Evolutionary conservation across 2,797 vertebrate genomes (phyloP), one percentile per base, ranked within the genome.

Genomic region (Lepilemur septentrionalis): DNA sequence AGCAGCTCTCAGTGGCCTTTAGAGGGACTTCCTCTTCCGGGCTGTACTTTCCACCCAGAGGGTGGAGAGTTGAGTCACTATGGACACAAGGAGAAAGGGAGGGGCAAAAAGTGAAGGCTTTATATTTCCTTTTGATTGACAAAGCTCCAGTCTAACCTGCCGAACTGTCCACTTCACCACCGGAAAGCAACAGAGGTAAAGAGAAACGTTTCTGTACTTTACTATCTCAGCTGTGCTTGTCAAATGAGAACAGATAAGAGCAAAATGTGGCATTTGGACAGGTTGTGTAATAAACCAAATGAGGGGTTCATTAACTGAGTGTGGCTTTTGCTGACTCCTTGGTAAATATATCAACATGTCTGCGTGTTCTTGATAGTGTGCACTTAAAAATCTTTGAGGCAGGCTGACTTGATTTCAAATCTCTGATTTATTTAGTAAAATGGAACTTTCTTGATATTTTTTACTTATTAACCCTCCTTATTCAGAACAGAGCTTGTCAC

Each of bases 1-100:
- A 38, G 59, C n/a, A 32, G 61, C 23, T 65, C 85, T 25, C 30
- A 1, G 30, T 38, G 20, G 41, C 48, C 48, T 76, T 41, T n/a
- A 17, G 30, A 52, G 59, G 35, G 72, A 81, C 32, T 87, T 95
- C 82, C 76, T 70, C 55, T 86, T 84, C 57, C 70, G 88, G 55
- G 88, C 46, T 23, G 55, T 30, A 4, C 65, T 75, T 50, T 43
- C 81, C 8, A 28, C 63, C 48, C 61, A 73, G 94, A 59, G 76
- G 78, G 83, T 73, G 41, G 30, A 28, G 90, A 88, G 91, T 14
- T 97, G 97, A 96, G 78, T 98, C 97, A 97, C 84, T 65, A 35
- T 67, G 55, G 38, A 76, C 89, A 91, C 70, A 86, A 67, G 72
- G 50, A 30, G 50, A 59, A 89, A 97, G 97, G 97, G 96, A 97